These are phyloP conservation scores for Smithornis capensis DNA, from an alignment of 2,113 vertebrate species.

Conservation along the genomic window DNA sequence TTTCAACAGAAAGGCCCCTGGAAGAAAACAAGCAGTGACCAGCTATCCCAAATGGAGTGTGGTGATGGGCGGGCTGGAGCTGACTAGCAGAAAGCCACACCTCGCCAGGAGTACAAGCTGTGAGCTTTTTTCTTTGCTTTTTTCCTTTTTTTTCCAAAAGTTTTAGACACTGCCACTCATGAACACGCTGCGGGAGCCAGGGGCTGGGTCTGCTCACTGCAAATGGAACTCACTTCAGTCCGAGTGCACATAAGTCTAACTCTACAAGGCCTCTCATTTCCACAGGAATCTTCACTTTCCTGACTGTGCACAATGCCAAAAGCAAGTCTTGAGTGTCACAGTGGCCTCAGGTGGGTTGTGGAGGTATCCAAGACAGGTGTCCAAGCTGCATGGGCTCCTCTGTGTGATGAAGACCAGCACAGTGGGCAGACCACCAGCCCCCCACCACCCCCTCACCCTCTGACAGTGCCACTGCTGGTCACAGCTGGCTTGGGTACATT, in stretches of 20 bases:
- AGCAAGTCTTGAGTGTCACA: not conserved
- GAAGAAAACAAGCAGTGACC: conserved; percentile 27
- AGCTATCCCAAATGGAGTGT: not conserved
- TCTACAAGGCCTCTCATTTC: not conserved
- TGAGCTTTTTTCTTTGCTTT: not conserved
- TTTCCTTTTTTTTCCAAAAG: not conserved
- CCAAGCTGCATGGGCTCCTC: not conserved
- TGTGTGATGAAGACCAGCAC: not conserved
- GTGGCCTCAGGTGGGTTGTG: not conserved
- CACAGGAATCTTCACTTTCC: not conserved
- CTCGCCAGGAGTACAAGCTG: not conserved
- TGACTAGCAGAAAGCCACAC: conserved; percentile 24
- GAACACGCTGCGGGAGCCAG: not conserved
- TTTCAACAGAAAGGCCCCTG: conserved; percentile 58
- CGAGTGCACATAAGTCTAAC: not conserved
- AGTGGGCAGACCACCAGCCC: accelerated
- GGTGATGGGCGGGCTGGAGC: not conserved
- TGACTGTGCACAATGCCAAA: not conserved
- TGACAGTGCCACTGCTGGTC: not conserved
- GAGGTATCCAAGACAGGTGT: not conserved
- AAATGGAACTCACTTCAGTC: not conserved
- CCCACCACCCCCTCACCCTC: not conserved
- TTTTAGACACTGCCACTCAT: not conserved
- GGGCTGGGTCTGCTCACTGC: conserved; percentile 8
- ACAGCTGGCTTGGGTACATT: not conserved